Evolutionary conservation across 2,888 invertebrate species (phyloP), one percentile per base, ranked within the genome.

Genomic region (Chymomyza amoena): DNA sequence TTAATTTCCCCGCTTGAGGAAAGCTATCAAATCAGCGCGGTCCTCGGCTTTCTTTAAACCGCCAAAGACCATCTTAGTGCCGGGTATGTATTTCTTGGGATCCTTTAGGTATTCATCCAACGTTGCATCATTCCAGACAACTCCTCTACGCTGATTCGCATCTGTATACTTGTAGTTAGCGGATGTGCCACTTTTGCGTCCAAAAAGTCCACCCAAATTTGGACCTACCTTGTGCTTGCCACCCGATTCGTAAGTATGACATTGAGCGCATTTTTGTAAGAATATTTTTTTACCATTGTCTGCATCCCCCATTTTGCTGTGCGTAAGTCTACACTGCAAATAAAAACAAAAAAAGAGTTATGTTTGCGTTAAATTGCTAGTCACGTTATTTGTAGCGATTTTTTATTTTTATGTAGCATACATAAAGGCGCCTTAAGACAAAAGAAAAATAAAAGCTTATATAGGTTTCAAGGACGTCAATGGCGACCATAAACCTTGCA

Each of bases 31-130:
- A 92, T 99, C 98, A 15, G 94, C 97, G 73, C 99, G 95, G 78
- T 99, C 99, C 69, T 96, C 94, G n/a, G 96, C 94, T 92, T 99
- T 99, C 93, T 99, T 99, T 85, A 99, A 92, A 76, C 99, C 99
- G 77, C 98, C 98, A 89, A 99, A 99, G 90, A 99, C 96, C 99
- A 99, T 99, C 92, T 99, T 99, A 71, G 99, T 99, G 77, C 99
- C 99, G 66, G 99, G 99, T 93, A 99, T 99, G 93, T 96, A 99
- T 92, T 99, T 99, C 94, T 99, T 99, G 68, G 99, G 99, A 92
- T 99, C 98, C 92, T 97, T 97, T 80, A 99, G 93, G 93, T 99
- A 99, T 85, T 95, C 96, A 89, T 97, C 98, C 20, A 99, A 93
- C 0, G 98, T 99, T 67, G 98, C 97, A 61, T 96, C 95, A 83